These are phyloP conservation scores for Aphelinus certus DNA, from an alignment of 1,140 invertebrate species.

Conservation along the genomic window DNA sequence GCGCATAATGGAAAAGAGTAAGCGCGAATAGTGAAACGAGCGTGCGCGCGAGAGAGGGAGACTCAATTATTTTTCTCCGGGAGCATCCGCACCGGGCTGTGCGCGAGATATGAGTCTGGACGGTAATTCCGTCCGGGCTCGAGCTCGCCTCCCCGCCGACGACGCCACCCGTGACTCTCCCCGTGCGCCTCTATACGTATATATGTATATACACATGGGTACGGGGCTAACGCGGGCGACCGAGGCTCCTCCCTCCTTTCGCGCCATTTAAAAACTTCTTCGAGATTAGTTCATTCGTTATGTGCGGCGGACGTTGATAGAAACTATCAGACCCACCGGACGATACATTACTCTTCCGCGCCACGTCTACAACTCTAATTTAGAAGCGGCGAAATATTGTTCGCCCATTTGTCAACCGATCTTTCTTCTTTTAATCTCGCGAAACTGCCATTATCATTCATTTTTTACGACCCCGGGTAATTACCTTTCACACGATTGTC, in stretches of 20 bases:
- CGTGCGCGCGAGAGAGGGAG: constrained; percentile 28
- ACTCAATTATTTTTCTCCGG: constrained; percentile 43
- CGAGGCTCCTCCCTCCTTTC: constrained; percentile 2
- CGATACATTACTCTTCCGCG: constrained; percentile 37
- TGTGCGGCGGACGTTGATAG: constrained; percentile 39
- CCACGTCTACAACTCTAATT: constrained; percentile 33
- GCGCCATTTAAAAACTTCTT: constrained; percentile 42
- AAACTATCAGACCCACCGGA: constrained; percentile 38
- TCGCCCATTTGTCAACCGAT: constrained; percentile 26
- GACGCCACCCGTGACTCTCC: background rate
- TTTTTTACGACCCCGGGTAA: constrained; percentile 17
- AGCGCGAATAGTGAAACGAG: constrained; percentile 28
- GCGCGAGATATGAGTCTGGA: constrained; percentile 35
- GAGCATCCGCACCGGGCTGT: constrained; percentile 5
- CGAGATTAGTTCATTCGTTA: constrained; percentile 42
- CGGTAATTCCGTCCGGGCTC: constrained; percentile 31
- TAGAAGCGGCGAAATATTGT: constrained; percentile 32
- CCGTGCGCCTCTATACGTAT: background rate
- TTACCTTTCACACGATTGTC: no score
- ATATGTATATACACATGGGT: background rate
- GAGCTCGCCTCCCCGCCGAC: background rate
- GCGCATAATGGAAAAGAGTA: constrained; percentile 40
- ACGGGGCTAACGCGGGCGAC: background rate
- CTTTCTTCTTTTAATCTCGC: constrained; percentile 2
- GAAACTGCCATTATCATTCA: background rate